These are phyloP conservation scores for Microcebus ravelobensis DNA, from an alignment of 2,113 vertebrate genomes.

Conservation along the genomic window DNA sequence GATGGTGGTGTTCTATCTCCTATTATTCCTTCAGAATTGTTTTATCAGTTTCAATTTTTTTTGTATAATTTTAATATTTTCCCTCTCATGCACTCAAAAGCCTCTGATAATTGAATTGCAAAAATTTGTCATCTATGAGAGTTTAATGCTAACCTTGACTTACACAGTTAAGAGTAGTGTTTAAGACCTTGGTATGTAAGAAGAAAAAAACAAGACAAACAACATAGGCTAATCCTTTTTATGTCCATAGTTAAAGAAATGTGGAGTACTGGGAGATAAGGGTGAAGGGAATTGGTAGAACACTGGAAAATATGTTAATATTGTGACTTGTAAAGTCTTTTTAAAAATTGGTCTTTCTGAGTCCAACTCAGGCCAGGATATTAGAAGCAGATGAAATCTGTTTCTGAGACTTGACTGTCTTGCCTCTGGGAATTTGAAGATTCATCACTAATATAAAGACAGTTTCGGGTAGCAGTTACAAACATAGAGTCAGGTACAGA, in stretches of 20 bases:
- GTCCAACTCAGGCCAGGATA: background rate
- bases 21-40: background rate
- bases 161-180: background rate
- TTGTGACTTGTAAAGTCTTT: background rate
- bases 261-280: background rate
- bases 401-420: background rate
- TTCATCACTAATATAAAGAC: background rate
- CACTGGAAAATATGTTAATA: background rate
- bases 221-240: background rate
- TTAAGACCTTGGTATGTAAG: background rate
- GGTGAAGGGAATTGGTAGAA: background rate
- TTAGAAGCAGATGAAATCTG: background rate
- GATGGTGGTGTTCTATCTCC: background rate
- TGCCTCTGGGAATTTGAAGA: background rate
- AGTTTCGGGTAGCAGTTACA: background rate
- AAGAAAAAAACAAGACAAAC: background rate
- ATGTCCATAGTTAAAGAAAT: background rate
- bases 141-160: background rate
- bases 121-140: background rate
- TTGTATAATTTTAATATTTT: background rate
- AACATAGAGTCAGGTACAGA: background rate
- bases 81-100: background rate
- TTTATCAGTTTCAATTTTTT: background rate
- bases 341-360: background rate
- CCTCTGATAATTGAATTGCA: background rate